Evolutionary conservation across 2,888 invertebrate species (phyloP).

Genomic region (Andrena marginata): DNA sequence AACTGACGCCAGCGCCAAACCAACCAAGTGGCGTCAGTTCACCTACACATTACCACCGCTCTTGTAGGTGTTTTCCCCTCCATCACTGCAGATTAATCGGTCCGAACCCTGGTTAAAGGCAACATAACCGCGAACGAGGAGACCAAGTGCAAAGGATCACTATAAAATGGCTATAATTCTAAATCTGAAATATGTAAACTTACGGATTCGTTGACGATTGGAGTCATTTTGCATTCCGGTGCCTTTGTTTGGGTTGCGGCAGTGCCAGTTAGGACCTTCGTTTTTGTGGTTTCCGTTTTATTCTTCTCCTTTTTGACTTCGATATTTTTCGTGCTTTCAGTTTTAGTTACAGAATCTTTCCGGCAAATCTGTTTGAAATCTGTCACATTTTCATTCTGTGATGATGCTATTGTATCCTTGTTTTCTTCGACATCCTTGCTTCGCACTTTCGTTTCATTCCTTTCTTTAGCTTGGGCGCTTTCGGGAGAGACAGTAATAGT

Average conservation of each 20-base stretch:
- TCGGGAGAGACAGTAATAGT: background rate
- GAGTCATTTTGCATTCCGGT: slow-evolving; percentile 27
- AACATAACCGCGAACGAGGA: no score
- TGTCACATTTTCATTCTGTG: background rate
- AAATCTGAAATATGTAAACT: slow-evolving; percentile 18
- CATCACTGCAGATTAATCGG: no score
- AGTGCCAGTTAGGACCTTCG: background rate
- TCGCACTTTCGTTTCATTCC: background rate
- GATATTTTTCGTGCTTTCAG: background rate
- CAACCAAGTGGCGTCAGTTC: no score
- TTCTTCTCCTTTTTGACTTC: background rate
- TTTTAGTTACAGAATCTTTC: background rate
- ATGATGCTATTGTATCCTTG: background rate
- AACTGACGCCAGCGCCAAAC: no score
- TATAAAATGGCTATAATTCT: background rate
- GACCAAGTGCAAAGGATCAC: background rate
- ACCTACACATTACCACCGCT: no score
- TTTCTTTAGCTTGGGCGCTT: background rate
- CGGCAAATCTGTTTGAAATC: background rate
- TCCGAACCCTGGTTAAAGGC: no score
- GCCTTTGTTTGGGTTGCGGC: slow-evolving; percentile 7
- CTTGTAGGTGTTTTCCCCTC: no score
- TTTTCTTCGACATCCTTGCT: background rate
- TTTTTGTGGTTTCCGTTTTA: background rate
- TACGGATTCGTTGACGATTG: slow-evolving; percentile 36